These are phyloP conservation scores for Netelia melanura DNA, from an alignment of 2,888 invertebrate genomes.

Conservation along the genomic window DNA sequence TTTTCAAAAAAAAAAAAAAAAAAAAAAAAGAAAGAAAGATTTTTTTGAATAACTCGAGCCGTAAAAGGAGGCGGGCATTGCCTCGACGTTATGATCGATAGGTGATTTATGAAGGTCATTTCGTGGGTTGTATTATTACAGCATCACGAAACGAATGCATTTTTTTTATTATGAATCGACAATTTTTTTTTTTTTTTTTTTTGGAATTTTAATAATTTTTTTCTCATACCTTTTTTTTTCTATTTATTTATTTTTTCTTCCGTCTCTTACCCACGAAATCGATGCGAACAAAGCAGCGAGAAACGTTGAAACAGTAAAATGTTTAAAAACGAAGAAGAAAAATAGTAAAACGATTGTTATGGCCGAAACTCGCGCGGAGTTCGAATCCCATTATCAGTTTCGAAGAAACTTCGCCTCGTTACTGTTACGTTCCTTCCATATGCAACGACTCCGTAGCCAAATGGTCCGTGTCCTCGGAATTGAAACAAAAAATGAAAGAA, in stretches of 20 bases:
- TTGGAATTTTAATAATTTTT: neutral
- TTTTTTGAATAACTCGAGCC: slow-evolving; percentile 40
- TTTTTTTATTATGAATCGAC: neutral
- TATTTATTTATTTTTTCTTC: neutral
- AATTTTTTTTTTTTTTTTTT: neutral
- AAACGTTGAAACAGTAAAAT: neutral
- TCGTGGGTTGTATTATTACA: slow-evolving; percentile 8
- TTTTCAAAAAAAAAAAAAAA: slow-evolving; percentile 35
- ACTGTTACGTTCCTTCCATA: slow-evolving; percentile 56
- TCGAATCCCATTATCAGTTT: slow-evolving; percentile 21
- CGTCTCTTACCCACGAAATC: neutral
- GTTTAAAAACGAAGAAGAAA: neutral
- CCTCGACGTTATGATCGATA: slow-evolving; percentile 57
- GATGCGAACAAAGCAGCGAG: neutral
- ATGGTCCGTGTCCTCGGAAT: slow-evolving; percentile 76
- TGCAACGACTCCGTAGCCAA: slow-evolving; percentile 73
- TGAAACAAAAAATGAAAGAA: slow-evolving; percentile 75
- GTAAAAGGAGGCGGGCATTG: slow-evolving; percentile 47
- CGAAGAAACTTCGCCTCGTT: slow-evolving; percentile 45
- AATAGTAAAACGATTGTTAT: neutral
- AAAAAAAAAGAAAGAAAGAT: slow-evolving; percentile 19
- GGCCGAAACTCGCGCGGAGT: neutral
- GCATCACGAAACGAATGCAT: neutral
- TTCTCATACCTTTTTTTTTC: neutral
- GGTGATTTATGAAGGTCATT: slow-evolving; percentile 59